A percentile compares a stretch with the other conserved stretches of the same genome.
phyloP scores from a whole-genome alignment of 37 sponge, comb jelly and placozoan species.

The Geodia barretti region DNA sequence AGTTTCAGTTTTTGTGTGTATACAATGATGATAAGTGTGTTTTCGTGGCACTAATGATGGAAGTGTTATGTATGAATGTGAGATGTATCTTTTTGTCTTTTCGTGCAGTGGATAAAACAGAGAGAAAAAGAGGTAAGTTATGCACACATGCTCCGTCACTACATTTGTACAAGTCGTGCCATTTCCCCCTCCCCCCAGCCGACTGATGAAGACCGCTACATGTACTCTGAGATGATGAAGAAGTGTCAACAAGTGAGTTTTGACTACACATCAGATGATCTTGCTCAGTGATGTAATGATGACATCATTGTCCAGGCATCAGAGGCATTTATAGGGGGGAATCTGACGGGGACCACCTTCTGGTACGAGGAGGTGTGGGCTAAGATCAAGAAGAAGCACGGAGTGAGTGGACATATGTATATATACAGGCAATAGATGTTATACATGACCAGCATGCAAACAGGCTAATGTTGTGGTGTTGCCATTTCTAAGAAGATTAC shows the following conservation, averaged over 20 bases:
- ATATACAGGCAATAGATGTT: too few species aligned
- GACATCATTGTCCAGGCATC: slow-evolving; percentile 31
- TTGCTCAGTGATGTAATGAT: neutral
- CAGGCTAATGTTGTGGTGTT: too few species aligned
- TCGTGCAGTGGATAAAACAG: too few species aligned
- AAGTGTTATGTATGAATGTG: too few species aligned
- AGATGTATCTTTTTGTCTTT: too few species aligned
- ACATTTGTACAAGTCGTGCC: neutral
- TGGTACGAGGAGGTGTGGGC: slow-evolving; percentile 21
- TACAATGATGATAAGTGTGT: too few species aligned
- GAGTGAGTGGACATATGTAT: slow-evolving; percentile 12
- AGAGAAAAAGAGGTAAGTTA: too few species aligned
- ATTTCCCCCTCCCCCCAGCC: neutral
- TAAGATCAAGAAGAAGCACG: neutral
- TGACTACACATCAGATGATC: neutral
- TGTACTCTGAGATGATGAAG: neutral
- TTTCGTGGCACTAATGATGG: too few species aligned
- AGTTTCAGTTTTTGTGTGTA: too few species aligned
- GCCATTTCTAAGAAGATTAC: too few species aligned
- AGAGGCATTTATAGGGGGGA: slow-evolving; percentile 8
- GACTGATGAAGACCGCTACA: slow-evolving; percentile 5
- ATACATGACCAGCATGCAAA: too few species aligned
- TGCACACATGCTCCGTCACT: too few species aligned
- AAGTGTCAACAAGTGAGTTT: slow-evolving; percentile 28
- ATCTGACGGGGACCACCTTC: neutral